Evolutionary conservation across 2,113 vertebrate genomes (phyloP).

Genomic region (Recurvirostra avosetta): DNA sequence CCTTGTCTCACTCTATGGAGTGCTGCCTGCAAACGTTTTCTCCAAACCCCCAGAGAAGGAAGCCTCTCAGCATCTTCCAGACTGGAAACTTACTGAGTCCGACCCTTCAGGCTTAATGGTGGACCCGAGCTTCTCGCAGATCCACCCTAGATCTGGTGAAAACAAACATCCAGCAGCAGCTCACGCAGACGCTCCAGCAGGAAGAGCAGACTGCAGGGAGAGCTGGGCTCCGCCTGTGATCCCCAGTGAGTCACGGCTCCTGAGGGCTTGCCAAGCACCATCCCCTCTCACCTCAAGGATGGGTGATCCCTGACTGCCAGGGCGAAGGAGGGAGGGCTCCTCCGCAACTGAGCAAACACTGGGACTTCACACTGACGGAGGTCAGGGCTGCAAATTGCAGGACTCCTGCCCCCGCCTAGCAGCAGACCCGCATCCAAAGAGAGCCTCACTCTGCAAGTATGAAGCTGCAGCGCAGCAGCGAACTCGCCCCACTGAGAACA

Average conservation of each 20-base stretch:
- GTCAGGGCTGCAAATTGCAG: background rate
- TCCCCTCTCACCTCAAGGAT: conserved; percentile 25
- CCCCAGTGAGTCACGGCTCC: background rate
- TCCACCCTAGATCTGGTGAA: background rate
- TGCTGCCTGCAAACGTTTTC: background rate
- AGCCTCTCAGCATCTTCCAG: background rate
- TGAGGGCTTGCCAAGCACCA: background rate
- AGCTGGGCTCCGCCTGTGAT: background rate
- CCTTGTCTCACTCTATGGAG: background rate
- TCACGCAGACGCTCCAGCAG: background rate
- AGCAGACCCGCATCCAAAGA: background rate
- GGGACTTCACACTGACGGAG: background rate
- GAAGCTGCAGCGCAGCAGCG: background rate
- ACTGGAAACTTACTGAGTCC: conserved; percentile 5
- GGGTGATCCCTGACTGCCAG: background rate
- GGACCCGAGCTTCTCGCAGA: background rate
- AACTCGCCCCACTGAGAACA: background rate
- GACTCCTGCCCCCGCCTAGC: background rate
- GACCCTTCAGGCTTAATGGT: background rate
- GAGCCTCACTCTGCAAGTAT: conserved; percentile 8
- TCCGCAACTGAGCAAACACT: background rate
- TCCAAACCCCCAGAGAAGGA: background rate
- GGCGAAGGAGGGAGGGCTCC: background rate
- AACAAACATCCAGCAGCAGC: conserved; percentile 19
- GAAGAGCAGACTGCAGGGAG: background rate